A percentile compares a stretch with the other conserved stretches of the same genome.
Evolutionary conservation across 2,888 invertebrate genomes (phyloP).

Genomic region (Sicus ferrugineus): DNA sequence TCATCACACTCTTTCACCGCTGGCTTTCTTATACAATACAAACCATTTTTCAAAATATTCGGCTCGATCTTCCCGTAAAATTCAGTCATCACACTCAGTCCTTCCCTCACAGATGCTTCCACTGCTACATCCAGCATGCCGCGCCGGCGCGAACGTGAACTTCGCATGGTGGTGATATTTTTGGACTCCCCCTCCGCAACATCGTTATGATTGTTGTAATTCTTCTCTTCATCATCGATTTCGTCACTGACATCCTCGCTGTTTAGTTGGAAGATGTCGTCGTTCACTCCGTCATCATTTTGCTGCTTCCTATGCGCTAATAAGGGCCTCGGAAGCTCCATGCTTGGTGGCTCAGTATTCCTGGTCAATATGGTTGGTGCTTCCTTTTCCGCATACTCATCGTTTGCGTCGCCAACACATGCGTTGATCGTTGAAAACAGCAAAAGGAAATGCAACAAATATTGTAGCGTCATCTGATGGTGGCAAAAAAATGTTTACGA

Average conservation of each 20-base stretch:
- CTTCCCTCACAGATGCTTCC: slow-evolving; percentile 61
- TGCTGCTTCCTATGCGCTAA: slow-evolving; percentile 33
- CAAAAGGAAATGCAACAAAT: slow-evolving; percentile 6
- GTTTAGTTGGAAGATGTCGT: not conserved
- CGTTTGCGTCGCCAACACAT: not conserved
- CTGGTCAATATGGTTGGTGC: not conserved
- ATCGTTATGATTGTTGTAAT: not conserved
- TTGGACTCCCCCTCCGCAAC: not conserved
- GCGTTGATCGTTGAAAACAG: slow-evolving; percentile 10
- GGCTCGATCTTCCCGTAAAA: slow-evolving; percentile 62
- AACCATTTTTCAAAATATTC: slow-evolving; percentile 61
- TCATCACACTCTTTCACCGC: not conserved
- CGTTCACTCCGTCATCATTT: not conserved
- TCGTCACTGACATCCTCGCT: not conserved
- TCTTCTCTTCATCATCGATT: not conserved
- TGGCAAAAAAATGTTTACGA: too few species aligned
- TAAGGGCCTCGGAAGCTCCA: slow-evolving; percentile 53
- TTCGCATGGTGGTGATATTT: not conserved
- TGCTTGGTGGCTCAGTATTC: slow-evolving; percentile 38
- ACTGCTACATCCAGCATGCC: slow-evolving; percentile 59
- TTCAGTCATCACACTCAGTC: slow-evolving; percentile 61
- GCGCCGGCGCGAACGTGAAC: slow-evolving; percentile 48
- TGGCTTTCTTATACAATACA: slow-evolving; percentile 23
- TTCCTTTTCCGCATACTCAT: not conserved
- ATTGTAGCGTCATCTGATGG: not conserved